A percentile compares a stretch with the other conserved stretches of the same genome.
Conservation (phyloP, 2,888 invertebrate genomes). For the Rhorus exstirpatorius region DNA sequence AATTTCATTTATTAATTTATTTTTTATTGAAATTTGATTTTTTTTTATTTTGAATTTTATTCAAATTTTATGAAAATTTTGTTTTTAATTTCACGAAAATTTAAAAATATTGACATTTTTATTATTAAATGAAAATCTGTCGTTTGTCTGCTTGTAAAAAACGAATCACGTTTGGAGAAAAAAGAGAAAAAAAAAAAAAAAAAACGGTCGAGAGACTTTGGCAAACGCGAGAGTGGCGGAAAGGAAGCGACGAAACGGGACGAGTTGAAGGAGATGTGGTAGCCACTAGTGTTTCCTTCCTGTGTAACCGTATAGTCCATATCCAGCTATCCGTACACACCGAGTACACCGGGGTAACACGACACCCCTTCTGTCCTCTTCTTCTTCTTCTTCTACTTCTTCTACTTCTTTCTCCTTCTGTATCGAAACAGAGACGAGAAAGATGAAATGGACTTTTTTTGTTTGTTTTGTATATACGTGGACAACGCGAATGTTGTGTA, state of each 20-base stretch:
- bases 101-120: no score
- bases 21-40: no score
- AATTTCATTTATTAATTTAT: no score
- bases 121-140: no score
- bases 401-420: conserved; percentile 27
- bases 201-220: conserved; percentile 35
- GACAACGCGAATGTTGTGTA: neutral
- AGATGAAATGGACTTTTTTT: conserved; percentile 34
- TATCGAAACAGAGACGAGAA: conserved; percentile 18
- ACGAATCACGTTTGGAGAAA: neutral
- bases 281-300: conserved; percentile 85
- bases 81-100: no score
- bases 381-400: conserved; percentile 21
- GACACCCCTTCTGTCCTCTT: conserved; percentile 76
- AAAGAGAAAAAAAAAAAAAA: conserved; percentile 30
- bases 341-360: conserved; percentile 78
- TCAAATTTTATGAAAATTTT: no score
- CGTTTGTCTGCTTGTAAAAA: no score
- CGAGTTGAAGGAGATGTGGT: conserved; percentile 64
- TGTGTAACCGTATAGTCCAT: conserved; percentile 83
- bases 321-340: conserved; percentile 77
- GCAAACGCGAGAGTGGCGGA: conserved; percentile 5
- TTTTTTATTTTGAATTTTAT: no score
- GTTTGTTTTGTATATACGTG: no score
- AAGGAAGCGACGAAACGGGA: conserved; percentile 68